Base-by-base conservation (phyloP, 2,113 vertebrate genomes). In the Nycticryphes semicollaris region DNA sequence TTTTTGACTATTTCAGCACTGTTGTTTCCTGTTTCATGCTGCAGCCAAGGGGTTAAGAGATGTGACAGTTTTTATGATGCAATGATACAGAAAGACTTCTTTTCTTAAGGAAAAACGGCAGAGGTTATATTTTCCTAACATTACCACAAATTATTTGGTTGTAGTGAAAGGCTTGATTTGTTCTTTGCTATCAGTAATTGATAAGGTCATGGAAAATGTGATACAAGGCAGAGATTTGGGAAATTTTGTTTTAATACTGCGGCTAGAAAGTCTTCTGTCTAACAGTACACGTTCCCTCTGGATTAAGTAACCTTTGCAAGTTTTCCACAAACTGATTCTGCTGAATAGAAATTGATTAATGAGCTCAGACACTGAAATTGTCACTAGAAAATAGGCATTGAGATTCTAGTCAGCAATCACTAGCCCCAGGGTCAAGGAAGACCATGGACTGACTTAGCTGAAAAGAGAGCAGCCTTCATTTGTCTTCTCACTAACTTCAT, bases 291-390 rank as follows among this genome's bases (percentile, higher is more conserved):
- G 27, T 54, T 94, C 93, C 93, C 97, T 80, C 92, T 83, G 87
- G 97, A 96, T 95, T 94, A 95, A 97, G 95, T 97, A 98, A 97
- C 97, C 96, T 97, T 67, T 98, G 96, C 59, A 91, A 97, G 96
- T 97, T 98, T 98, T 97, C 94, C 94, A 95, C 90, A 96, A 88
- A 93, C 95, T 88, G 91, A 95, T 95, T 96, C 89, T 81, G 80
- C 54, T 56, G 64, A 97, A 88, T 48, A 95, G 96, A 96, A 96
- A 96, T 96, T 96, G 92, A 97, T 94, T 97, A 96, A 97, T 95
- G 96, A 97, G 94, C 90, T 97, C 85, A 97, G 96, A 96, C 95
- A 89, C 84, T 30, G 82, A 87, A 95, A 93, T 53, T 94, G 96
- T 96, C 95, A 85, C 74, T 94, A 93, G 94, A 97, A 97, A 98